These are phyloP conservation scores for Charanyca ferruginea DNA, from an alignment of 2,888 invertebrate species.

Conservation along the genomic window DNA sequence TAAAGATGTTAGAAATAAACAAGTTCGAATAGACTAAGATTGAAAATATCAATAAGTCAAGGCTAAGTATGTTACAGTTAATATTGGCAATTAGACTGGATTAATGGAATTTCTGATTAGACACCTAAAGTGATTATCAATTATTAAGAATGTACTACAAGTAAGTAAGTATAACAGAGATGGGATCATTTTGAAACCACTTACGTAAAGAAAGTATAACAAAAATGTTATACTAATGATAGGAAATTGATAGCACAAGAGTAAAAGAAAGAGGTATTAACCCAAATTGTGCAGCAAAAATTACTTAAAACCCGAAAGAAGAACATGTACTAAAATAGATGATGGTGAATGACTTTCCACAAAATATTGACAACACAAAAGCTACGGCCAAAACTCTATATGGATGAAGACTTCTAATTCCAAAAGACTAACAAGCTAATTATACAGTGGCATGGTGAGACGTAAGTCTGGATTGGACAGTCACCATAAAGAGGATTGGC, in stretches of 20 bases:
- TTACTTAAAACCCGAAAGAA: slow-evolving; percentile 17
- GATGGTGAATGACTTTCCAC: slow-evolving; percentile 17
- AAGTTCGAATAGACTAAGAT: neutral
- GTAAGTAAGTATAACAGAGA: neutral
- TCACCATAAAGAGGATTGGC: slow-evolving; percentile 90
- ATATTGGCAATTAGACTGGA: neutral
- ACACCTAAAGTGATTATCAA: slow-evolving; percentile 14
- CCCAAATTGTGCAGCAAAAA: neutral
- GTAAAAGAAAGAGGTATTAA: neutral
- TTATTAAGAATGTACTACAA: neutral
- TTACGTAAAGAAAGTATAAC: neutral
- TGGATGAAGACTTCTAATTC: slow-evolving; percentile 71
- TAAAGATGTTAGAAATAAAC: neutral
- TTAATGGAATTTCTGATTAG: slow-evolving; percentile 5
- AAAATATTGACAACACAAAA: slow-evolving; percentile 73
- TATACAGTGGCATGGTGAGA: slow-evolving; percentile 25
- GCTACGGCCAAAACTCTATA: slow-evolving; percentile 89
- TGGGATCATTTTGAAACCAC: neutral
- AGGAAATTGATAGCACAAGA: slow-evolving; percentile 1
- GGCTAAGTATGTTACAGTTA: no score
- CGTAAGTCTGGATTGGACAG: slow-evolving; percentile 70
- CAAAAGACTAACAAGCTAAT: slow-evolving; percentile 39
- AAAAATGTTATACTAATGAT: neutral
- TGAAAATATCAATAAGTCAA: no score
- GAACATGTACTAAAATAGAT: slow-evolving; percentile 33